Evolutionary conservation across 2,113 vertebrate species (phyloP), one percentile per base, ranked within the genome.

Genomic region (Nycticorax nycticorax): DNA sequence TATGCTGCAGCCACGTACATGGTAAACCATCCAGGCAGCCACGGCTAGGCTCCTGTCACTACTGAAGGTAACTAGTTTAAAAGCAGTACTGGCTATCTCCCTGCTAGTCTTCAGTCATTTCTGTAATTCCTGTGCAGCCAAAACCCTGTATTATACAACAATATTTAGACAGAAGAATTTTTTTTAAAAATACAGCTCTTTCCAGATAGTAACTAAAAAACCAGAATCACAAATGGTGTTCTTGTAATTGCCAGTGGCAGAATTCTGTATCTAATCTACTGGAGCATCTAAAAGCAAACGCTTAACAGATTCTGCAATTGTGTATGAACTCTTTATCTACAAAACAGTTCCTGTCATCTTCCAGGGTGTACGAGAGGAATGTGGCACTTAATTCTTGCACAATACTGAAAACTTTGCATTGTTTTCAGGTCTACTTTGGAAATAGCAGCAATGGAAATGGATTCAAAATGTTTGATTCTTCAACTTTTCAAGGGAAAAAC

Each of bases 401-500:
- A 93, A 55, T 53, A 60, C 66, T 85, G 41, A 83, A 66, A 62
- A 22, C 27, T 57, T 45, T 92, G 48, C 8, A 9, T 94, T 92
- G 6, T 86, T 96, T 98, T 83, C 88, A 99, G 99, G 97, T 35
- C 37, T 98, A 98, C 87, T 99, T 99, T 89, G 98, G 98, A 77
- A 98, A 97, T 1, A 98, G 98, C 84, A 92, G 87, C 94, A 84
- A 97, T 48, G 60, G 1, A 94, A 92, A 98, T 13, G 98, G 63
- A 48, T 99, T 99, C 97, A 98, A 92, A 97, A 99, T 99, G 99
- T 99, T 99, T 72, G 98, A 99, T 96, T 99, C 99, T 9, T 96
- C 98, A 74, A 4, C 37, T 47, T 99, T 99, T 76, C 41, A 89
- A 1, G 98, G 99, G 74, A 97, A 97, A 72, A 98, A 99, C 94